Conservation (phyloP, 1,140 invertebrate species). For the Acromyrmex echinatior region DNA sequence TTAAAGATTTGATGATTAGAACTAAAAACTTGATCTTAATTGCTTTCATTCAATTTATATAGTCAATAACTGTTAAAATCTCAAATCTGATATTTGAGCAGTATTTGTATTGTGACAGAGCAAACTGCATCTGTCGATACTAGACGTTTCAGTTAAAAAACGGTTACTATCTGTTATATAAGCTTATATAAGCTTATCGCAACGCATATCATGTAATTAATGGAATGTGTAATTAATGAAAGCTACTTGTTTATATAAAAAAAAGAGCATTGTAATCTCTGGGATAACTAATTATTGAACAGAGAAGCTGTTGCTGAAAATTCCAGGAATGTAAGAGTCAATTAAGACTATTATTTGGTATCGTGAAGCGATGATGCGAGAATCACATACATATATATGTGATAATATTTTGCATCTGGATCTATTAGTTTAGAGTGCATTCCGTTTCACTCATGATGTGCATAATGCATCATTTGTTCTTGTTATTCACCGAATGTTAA, state of each 20-base stretch:
- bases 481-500: too few species aligned
- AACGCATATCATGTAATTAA: neutral
- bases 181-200: neutral
- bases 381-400: neutral
- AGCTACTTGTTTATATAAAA: neutral
- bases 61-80: slow-evolving; percentile 3
- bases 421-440: too few species aligned
- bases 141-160: neutral
- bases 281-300: neutral
- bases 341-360: slow-evolving; percentile 14
- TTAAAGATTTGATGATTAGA: neutral
- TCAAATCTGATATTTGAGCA: slow-evolving; percentile 22
- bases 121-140: neutral
- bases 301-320: neutral
- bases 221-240: neutral
- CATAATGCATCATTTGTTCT: too few species aligned
- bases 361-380: slow-evolving; percentile 3
- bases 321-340: neutral
- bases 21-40: neutral
- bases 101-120: neutral
- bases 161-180: neutral
- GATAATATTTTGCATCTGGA: too few species aligned
- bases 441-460: too few species aligned
- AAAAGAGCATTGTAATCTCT: neutral
- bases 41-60: slow-evolving; percentile 12